A percentile compares a stretch with the other conserved stretches of the same genome.
Conservation (phyloP, 2,888 invertebrate species). For the Sipunculus nudus region DNA sequence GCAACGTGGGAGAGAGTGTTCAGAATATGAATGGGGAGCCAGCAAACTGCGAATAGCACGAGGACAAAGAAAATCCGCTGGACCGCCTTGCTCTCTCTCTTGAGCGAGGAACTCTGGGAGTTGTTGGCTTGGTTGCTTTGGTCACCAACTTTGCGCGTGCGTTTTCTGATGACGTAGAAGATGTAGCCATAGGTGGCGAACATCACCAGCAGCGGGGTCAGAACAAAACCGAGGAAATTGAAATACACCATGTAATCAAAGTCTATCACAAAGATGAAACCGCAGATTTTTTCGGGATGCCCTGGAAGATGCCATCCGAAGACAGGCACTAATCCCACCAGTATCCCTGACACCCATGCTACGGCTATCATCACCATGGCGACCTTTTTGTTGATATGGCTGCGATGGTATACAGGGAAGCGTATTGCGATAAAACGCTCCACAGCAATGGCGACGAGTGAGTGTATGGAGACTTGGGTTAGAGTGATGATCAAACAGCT, state of each 20-base stretch:
- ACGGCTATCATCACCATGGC: not conserved
- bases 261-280: constrained; percentile 54
- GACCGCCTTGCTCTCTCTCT: constrained; percentile 45
- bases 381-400: constrained; percentile 3
- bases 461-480: constrained; percentile 2
- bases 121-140: not conserved
- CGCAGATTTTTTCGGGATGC: constrained; percentile 40
- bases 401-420: constrained; percentile 16
- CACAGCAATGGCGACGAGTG: constrained; percentile 5
- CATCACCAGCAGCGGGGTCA: constrained; percentile 54
- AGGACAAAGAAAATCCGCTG: constrained; percentile 55
- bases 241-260: constrained; percentile 61
- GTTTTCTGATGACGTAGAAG: constrained; percentile 49
- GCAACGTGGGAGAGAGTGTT: constrained; percentile 44
- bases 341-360: constrained; percentile 47
- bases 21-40: constrained; percentile 57
- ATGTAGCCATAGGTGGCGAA: constrained; percentile 55
- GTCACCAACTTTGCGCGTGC: constrained; percentile 44
- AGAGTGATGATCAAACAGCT: constrained; percentile 16
- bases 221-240: constrained; percentile 55
- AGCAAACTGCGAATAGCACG: constrained; percentile 53
- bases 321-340: constrained; percentile 56
- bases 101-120: not conserved
- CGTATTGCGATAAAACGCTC: constrained; percentile 20
- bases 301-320: constrained; percentile 57